Evolutionary conservation across 2,888 invertebrate genomes (phyloP).

Genomic region (Lamellibrachia columna): DNA sequence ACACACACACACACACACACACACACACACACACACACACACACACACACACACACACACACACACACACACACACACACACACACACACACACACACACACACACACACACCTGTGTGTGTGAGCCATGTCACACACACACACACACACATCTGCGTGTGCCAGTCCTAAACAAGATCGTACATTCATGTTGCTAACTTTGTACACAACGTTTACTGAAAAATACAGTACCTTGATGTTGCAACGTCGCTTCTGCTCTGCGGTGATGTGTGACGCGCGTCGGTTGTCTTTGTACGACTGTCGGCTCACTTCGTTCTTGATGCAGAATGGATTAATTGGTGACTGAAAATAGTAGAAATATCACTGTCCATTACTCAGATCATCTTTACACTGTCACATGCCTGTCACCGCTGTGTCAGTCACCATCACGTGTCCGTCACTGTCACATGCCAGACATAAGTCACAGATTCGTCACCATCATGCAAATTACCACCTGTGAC

Average conservation of each 20-base stretch:
- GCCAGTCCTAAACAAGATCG: too few species aligned
- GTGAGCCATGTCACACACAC: neutral
- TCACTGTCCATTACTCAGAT: neutral
- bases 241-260: slow-evolving; percentile 93
- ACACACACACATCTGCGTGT: neutral
- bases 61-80: too few species aligned
- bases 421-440: neutral
- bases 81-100: too few species aligned
- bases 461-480: neutral
- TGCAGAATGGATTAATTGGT: slow-evolving; percentile 22
- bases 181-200: neutral
- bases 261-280: slow-evolving; percentile 82
- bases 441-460: neutral
- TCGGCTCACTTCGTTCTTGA: slow-evolving; percentile 25
- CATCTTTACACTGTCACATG: neutral
- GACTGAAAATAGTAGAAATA: neutral
- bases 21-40: neutral
- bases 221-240: slow-evolving; percentile 79
- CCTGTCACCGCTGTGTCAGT: neutral
- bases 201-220: neutral
- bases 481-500: neutral
- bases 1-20: neutral
- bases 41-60: too few species aligned
- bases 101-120: too few species aligned
- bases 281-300: slow-evolving; percentile 71